Base-by-base conservation (phyloP, 2,797 vertebrate genomes). In the Kryptolebias ocellatus region DNA sequence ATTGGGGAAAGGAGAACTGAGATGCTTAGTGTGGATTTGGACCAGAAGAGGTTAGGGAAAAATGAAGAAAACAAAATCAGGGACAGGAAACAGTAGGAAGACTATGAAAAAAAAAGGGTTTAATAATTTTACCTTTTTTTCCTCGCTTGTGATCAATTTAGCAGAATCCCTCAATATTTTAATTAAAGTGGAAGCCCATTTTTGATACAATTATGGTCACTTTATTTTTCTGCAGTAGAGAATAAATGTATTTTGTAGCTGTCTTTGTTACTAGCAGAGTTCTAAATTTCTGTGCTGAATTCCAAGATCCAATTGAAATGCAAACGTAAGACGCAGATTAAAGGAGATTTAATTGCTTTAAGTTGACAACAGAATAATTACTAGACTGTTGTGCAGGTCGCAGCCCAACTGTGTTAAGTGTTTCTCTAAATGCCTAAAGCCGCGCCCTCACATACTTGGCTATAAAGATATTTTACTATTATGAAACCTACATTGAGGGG, bases 111-210 rank as follows among this genome's bases (percentile, higher is more conserved):
- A 50, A 3, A 5, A 47, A 12, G 27, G 3, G 11, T 49, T 12
- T 4, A n/a, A 78, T 67, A 58, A 54, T 71, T 64, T 70, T 74
- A 63, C 47, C 14, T 53, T 62, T 66, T 57, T 64, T 34, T 27
- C 16, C 10, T 82, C 24, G 28, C 39, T 18, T 53, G 17, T 47
- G 14, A 51, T 20, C 4, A 14, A 28, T 51, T 24, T 31, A 51
- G 31, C 4, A 52, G 46, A 39, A 52, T 52, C 60, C 49, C 29
- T 64, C n/a, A 53, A 18, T 7, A 53, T 28, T 46, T 45, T 71
- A 9, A 58, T 53, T 54, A 12, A 29, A 49, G 34, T 34, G 5
- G 12, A 55, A 12, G 24, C 14, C 28, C 27, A 57, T 20, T 59
- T 64, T 58, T 49, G n/a, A 72, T 29, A 59, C 50, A 47, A 16